Evolutionary conservation across 2,888 invertebrate genomes (phyloP), one percentile per base, ranked within the genome.

Genomic region (Andrena dorsata): DNA sequence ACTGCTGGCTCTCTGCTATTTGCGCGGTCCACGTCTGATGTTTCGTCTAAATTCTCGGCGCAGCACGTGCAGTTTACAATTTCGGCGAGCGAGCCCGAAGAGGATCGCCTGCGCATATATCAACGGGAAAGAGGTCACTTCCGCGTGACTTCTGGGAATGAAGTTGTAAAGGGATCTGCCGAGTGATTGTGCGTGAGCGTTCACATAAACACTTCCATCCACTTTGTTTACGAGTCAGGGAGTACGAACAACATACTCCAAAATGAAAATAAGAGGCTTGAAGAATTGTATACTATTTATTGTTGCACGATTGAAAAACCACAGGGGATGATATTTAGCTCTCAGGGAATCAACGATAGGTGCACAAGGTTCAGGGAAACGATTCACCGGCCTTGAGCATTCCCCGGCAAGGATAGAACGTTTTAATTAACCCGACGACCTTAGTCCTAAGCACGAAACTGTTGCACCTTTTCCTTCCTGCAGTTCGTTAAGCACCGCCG

Each of bases 51-150:
- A 71, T 76, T 69, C 47, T 5, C 30, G 26, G 6, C 28, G 49
- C n/a, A 20, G 49, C 49, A 10, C 20, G 35, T 3, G 16, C 20
- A 20, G 58, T 51, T 71, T 71, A 61, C 58, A 26, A 51, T 65
- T 77, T 77, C 41, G 71, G 71, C 13, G 71, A 80, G 53, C 32
- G 1, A 23, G 49, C 56, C 10, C 66, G 23, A 58, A 32, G 79
- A 10, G 56, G 51, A 65, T 53, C 8, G 65, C n/a, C 8, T 65
- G 30, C 20, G 51, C 28, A 53, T 68, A 71, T 71, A 58, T 73
- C 23, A 49, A 23, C 41, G 53, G 66, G 41, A 71, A 85, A 56
- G 35, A 30, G 78, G 63, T 74, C 66, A 68, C 66, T 68, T 85
- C 51, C 68, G 60, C 56, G 20, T 65, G n/a, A 60, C 78, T 77